A percentile compares a stretch with the other conserved stretches of the same genome.
These are phyloP conservation scores for Pristiophorus japonicus DNA, from an alignment of 2,113 vertebrate species.

Conservation along the genomic window DNA sequence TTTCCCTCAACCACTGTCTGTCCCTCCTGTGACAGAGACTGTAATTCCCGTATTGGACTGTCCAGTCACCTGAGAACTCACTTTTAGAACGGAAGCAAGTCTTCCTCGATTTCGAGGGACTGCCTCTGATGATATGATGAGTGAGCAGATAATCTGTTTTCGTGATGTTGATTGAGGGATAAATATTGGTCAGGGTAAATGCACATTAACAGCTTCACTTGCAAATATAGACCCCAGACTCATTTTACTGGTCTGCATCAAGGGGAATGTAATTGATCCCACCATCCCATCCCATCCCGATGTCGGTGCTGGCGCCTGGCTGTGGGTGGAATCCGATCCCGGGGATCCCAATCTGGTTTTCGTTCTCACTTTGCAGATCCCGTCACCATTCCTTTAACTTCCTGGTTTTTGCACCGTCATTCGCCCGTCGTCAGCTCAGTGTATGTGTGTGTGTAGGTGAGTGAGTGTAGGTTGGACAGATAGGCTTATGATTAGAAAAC, in stretches of 20 bases:
- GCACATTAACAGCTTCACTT: not conserved
- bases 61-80: too few relatives aligned
- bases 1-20: too few relatives aligned
- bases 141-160: too few relatives aligned
- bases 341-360: not conserved
- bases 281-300: not conserved
- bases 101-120: too few relatives aligned
- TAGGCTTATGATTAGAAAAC: not conserved
- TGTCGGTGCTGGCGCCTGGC: not conserved
- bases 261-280: too few relatives aligned
- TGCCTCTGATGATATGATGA: too few relatives aligned
- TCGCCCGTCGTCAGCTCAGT: not conserved
- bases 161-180: too few relatives aligned
- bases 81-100: too few relatives aligned
- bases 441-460: not conserved
- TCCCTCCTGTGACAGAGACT: too few relatives aligned
- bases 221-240: not conserved
- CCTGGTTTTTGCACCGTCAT: conserved; percentile 13
- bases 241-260: not conserved
- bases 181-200: not conserved
- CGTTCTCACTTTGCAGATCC: not conserved
- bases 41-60: too few relatives aligned
- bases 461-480: not conserved
- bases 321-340: not conserved
- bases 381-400: not conserved